phyloP scores from a whole-genome alignment of 2,113 vertebrate genomes.

The Azemiops feae region DNA sequence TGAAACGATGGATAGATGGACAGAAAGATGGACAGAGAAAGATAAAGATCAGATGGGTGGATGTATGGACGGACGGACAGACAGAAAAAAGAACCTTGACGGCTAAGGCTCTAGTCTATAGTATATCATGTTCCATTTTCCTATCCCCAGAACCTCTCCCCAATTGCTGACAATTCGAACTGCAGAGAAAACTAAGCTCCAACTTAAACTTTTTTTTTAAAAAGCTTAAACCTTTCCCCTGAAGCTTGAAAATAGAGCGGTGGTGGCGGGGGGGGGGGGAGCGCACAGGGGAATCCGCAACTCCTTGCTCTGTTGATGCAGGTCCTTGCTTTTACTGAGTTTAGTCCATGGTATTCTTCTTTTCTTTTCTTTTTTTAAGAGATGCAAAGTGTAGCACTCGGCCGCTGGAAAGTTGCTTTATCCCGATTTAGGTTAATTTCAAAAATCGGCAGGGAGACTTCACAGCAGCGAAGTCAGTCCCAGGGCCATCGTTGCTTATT shows the following conservation, averaged over 20 bases:
- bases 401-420: background rate
- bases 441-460: background rate
- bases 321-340: background rate
- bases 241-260: background rate
- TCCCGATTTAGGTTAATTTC: background rate
- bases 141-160: background rate
- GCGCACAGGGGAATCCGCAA: background rate
- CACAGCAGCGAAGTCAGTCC: background rate
- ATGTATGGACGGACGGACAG: too few species aligned
- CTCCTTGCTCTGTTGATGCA: background rate
- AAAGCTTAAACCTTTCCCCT: background rate
- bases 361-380: background rate
- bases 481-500: background rate
- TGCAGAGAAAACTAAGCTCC: background rate
- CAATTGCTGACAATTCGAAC: background rate
- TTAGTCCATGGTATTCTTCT: background rate
- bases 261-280: rapidly evolving
- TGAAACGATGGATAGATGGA: too few species aligned
- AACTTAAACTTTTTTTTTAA: background rate
- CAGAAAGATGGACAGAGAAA: too few species aligned
- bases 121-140: background rate
- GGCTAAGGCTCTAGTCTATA: background rate
- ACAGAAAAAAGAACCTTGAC: background rate
- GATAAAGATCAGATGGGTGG: too few species aligned
- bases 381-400: background rate